Conservation (phyloP, 1,140 invertebrate genomes). For the Trinorchestia longiramus region DNA sequence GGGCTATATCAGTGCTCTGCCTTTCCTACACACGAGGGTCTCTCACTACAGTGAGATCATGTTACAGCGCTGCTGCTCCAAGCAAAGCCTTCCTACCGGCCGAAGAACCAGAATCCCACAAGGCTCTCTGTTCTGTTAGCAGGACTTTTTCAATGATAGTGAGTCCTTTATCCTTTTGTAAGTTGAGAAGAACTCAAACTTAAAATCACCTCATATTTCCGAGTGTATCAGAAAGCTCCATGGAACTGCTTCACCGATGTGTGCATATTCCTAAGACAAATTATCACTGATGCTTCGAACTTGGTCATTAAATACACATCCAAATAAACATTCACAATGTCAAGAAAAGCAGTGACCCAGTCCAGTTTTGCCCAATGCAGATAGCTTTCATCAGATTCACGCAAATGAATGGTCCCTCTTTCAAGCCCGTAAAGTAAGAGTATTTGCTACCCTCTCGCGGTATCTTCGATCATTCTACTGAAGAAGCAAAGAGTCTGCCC, state of each 20-base stretch:
- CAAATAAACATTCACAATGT: not conserved
- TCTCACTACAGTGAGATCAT: not conserved
- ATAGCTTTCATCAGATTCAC: constrained; percentile 25
- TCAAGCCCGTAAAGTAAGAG: not conserved
- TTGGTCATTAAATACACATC: no score
- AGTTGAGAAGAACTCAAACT: no score
- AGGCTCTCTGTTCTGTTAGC: not conserved
- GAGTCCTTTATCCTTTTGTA: no score
- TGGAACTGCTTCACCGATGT: not conserved
- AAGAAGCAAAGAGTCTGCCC: not conserved
- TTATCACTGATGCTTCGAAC: not conserved
- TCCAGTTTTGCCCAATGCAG: not conserved
- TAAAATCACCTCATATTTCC: no score
- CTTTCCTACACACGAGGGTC: constrained; percentile 9
- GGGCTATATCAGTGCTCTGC: not conserved
- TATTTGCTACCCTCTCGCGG: not conserved
- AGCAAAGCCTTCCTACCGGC: not conserved
- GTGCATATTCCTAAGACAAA: not conserved
- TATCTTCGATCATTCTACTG: constrained; percentile 23
- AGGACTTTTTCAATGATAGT: no score
- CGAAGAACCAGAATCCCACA: not conserved
- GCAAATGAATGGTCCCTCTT: constrained; percentile 13
- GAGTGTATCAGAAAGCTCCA: not conserved
- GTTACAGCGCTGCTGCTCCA: not conserved
- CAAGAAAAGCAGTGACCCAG: not conserved